phyloP scores from a whole-genome alignment of 2,888 invertebrate species.

The Eilema caniola region DNA sequence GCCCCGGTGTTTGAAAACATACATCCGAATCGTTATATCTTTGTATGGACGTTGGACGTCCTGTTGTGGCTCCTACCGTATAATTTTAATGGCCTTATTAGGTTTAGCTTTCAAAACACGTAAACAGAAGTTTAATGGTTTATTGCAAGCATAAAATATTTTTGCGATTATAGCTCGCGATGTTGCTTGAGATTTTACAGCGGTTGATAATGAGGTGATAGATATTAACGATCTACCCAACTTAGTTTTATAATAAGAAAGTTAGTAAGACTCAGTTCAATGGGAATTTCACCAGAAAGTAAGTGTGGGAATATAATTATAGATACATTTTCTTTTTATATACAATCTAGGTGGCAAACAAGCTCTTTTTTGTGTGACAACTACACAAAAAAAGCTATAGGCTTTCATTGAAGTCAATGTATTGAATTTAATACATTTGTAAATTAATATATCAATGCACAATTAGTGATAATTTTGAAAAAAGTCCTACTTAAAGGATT shows the following conservation, averaged over 20 bases:
- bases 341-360: no score
- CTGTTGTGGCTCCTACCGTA: conserved; percentile 67
- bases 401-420: no score
- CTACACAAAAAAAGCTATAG: no score
- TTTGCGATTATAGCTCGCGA: conserved; percentile 55
- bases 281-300: neutral
- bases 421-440: no score
- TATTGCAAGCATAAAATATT: conserved; percentile 67
- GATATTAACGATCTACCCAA: neutral
- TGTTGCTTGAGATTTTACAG: conserved; percentile 23
- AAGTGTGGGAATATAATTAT: neutral
- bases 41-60: conserved; percentile 68
- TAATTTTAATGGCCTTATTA: conserved; percentile 81
- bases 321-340: no score
- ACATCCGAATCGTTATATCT: conserved; percentile 69
- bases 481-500: conserved; percentile 18
- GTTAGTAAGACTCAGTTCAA: neutral
- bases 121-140: conserved; percentile 73
- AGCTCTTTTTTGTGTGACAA: no score
- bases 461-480: no score
- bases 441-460: no score
- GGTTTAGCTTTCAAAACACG: conserved; percentile 72
- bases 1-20: conserved; percentile 77
- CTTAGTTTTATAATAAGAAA: neutral
- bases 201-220: conserved; percentile 16